Conservation (phyloP, 2,797 vertebrate genomes). For the Neomorphus geoffroyi region DNA sequence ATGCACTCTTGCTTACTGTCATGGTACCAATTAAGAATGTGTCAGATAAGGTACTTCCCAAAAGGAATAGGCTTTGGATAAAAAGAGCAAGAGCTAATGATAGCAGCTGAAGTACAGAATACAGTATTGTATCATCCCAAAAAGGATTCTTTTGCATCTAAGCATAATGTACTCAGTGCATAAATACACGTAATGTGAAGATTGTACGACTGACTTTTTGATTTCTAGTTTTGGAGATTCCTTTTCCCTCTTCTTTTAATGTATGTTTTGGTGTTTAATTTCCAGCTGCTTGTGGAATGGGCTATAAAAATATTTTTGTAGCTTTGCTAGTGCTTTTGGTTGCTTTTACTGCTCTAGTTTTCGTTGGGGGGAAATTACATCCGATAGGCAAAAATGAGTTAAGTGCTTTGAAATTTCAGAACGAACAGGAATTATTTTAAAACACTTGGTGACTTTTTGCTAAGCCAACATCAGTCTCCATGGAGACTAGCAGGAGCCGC, state of each 20-base stretch:
- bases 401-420: conserved; percentile 52
- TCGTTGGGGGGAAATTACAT: conserved; percentile 21
- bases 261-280: conserved; percentile 28
- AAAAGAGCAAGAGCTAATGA: background rate
- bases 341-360: conserved; percentile 4
- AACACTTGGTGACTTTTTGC: conserved; percentile 65
- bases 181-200: background rate
- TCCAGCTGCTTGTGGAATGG: background rate
- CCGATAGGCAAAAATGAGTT: conserved; percentile 19
- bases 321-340: background rate
- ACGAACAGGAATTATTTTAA: conserved; percentile 56
- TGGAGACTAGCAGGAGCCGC: conserved; percentile 62
- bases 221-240: background rate
- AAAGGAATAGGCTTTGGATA: background rate
- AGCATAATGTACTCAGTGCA: background rate
- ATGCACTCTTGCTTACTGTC: background rate
- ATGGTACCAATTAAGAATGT: background rate
- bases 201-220: background rate
- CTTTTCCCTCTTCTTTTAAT: background rate
- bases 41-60: background rate
- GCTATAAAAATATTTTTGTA: conserved; percentile 20
- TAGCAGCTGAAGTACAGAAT: background rate
- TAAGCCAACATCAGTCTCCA: conserved; percentile 70
- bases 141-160: background rate
- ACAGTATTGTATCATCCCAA: background rate